Base-by-base conservation (phyloP, 2,797 vertebrate species). In the Alexandromys oeconomus region DNA sequence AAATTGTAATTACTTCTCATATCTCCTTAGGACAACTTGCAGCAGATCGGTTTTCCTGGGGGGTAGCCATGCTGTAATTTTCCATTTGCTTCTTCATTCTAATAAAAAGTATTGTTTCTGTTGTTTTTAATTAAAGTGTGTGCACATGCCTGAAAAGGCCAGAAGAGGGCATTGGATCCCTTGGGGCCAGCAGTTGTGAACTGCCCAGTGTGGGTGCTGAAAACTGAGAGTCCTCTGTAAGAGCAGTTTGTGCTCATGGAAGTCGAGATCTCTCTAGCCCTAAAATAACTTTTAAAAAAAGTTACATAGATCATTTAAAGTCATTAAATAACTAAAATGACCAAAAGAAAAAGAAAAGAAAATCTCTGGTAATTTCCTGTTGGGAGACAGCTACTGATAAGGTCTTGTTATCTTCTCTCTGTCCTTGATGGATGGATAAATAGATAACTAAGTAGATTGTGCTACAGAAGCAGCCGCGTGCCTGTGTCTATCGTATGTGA, bases 271-370 rank as follows among this genome's bases (percentile, higher is more conserved):
- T 76, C 9, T 46, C 59, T 43, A 46, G 73, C 25, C 21, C 59
- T 8, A 43, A 82, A 61, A 63, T 43, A 46, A 65, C 37, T 40
- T 78, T 31, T 1, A 0, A 57, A 21, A 54, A 57, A 95, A 61
- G 34, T 37, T 48, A 71, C 21, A 48, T 5, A 40, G 57, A 40
- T 27, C 34, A 57, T 11, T 57, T 85, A 94, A 74, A 43, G 85
- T 23, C 82, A 46, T 48, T 67, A 91, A 80, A 69, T 61, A 27
- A 76, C n/a, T 71, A 89, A 97, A 94, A 67, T 34, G 43, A 34
- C 5, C 34, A 69, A 69, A 69, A 57, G 19, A 12, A 23, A 80
- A 61, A 81, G 63, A 59, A 81, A 61, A 84, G 17, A 82, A 21
- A 82, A 12, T 37, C 29, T 65, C 81, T 71, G 40, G 25, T 59